Conservation (phyloP, 2,113 vertebrate genomes). For the Raphicerus campestris region DNA sequence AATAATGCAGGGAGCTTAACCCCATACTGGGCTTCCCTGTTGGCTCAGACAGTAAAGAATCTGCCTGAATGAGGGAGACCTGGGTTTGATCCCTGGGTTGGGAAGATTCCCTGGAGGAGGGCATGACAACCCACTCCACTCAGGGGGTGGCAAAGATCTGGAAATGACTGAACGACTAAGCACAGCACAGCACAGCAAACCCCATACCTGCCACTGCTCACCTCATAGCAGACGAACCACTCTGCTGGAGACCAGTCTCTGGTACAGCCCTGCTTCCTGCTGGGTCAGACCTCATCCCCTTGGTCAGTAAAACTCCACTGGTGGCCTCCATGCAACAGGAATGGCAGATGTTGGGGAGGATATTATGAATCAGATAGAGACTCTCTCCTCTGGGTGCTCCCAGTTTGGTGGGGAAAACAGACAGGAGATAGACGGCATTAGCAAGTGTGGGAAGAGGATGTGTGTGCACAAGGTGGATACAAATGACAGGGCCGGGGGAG, state of each 20-base stretch:
- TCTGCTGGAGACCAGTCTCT: background rate
- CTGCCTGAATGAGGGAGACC: background rate
- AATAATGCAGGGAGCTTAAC: background rate
- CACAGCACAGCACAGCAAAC: background rate
- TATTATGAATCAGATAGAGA: background rate
- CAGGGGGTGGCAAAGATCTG: background rate
- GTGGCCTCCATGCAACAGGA: background rate
- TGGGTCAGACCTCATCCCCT: background rate
- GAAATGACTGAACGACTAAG: background rate
- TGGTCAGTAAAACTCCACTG: background rate
- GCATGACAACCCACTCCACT: background rate
- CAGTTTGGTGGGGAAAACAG: background rate
- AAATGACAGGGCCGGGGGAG: background rate
- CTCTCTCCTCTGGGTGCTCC: background rate
- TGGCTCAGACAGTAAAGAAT: background rate
- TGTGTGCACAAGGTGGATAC: background rate
- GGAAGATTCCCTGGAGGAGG: background rate
- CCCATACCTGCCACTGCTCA: background rate
- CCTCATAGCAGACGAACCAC: background rate
- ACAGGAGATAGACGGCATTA: background rate
- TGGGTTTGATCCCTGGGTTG: background rate
- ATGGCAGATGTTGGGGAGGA: background rate
- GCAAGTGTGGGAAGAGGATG: background rate
- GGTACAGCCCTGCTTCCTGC: background rate
- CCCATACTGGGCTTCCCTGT: background rate